A percentile compares a stretch with the other conserved stretches of the same genome.
Evolutionary conservation across 2,888 invertebrate species (phyloP).

Genomic region (Calliopum simillimum): DNA sequence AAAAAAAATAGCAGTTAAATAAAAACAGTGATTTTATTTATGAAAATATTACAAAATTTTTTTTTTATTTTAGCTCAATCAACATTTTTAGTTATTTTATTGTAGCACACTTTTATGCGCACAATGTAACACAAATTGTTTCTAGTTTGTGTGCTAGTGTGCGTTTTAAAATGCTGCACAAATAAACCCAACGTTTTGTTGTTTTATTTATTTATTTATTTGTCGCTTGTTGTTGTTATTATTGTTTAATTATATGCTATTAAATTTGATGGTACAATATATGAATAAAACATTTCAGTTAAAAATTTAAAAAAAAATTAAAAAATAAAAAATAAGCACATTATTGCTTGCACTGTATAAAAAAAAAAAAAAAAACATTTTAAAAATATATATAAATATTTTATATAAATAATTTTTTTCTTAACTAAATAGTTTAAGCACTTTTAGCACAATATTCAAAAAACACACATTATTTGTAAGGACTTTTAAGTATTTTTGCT

Average conservation of each 20-base stretch:
- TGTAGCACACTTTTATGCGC: not conserved
- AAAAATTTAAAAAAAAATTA: conserved; percentile 31
- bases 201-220: conserved; percentile 8
- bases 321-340: conserved; percentile 5
- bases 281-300: conserved; percentile 14
- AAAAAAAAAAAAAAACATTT: conserved; percentile 29
- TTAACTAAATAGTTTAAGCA: conserved; percentile 33
- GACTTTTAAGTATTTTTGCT: not conserved
- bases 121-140: too few species aligned
- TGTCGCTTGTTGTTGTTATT: conserved; percentile 6
- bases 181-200: not conserved
- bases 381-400: conserved; percentile 17
- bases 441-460: not conserved
- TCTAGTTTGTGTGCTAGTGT: not conserved
- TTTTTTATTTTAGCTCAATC: too few species aligned
- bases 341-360: conserved; percentile 43
- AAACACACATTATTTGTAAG: not conserved
- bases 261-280: not conserved
- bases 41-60: too few species aligned
- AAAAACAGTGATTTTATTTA: not conserved
- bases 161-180: not conserved
- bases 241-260: conserved; percentile 9
- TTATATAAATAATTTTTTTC: conserved; percentile 13
- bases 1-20: not conserved
- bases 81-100: not conserved